phyloP scores from a whole-genome alignment of 2,113 vertebrate genomes.

The Pogona vitticeps region DNA sequence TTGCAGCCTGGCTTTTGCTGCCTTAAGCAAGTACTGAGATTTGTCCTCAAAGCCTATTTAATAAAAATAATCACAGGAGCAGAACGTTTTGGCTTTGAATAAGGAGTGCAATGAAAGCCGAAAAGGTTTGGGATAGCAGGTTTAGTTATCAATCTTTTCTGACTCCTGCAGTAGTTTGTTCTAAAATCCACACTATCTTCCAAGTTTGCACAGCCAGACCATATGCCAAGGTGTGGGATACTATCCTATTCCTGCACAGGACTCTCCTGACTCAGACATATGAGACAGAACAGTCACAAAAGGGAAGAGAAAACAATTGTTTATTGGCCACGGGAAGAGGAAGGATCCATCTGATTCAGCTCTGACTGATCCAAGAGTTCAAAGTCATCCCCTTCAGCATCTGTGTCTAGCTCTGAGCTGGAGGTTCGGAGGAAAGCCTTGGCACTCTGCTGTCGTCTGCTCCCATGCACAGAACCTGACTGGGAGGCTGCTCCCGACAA shows the following conservation, averaged over 20 bases:
- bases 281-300: constrained; percentile 64
- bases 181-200: constrained; percentile 51
- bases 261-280: constrained; percentile 40
- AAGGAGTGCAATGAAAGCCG: constrained; percentile 36
- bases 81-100: constrained; percentile 29
- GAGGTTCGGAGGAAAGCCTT: constrained; percentile 83
- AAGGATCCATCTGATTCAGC: constrained; percentile 92
- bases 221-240: constrained; percentile 18
- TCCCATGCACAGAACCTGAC: constrained; percentile 63
- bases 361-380: constrained; percentile 98
- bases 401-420: constrained; percentile 94
- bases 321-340: constrained; percentile 79
- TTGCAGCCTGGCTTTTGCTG: background rate
- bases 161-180: constrained; percentile 48
- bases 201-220: constrained; percentile 50
- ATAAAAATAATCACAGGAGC: constrained; percentile 7
- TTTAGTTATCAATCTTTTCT: background rate
- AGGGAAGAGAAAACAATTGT: constrained; percentile 49
- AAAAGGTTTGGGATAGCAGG: constrained; percentile 31
- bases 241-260: constrained; percentile 38
- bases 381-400: constrained; percentile 94
- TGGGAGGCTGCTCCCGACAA: constrained; percentile 81
- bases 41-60: background rate
- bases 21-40: background rate
- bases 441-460: constrained; percentile 66